Conservation (phyloP, 2,113 vertebrate species). For the Phoenicopterus ruber region DNA sequence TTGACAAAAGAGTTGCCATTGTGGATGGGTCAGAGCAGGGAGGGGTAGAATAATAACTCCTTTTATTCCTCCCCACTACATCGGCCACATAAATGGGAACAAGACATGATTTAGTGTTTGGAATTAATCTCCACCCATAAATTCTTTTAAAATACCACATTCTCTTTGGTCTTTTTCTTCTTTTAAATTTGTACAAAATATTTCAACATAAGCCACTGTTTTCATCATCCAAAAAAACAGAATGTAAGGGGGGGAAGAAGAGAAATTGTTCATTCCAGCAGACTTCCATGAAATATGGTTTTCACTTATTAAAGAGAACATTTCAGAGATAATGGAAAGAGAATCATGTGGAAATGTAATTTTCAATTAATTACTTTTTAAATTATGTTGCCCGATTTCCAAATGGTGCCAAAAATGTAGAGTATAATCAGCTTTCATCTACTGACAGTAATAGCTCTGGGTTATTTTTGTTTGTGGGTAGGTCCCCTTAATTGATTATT, state of each 20-base stretch:
- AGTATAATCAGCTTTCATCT: neutral
- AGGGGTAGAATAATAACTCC: neutral
- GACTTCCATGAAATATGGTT: neutral
- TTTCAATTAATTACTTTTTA: neutral
- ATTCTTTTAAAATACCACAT: neutral
- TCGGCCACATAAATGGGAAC: neutral
- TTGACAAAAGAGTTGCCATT: neutral
- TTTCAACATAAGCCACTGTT: slow-evolving; percentile 12
- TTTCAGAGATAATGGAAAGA: neutral
- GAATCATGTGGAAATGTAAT: neutral
- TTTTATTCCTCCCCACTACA: neutral
- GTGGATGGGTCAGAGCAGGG: neutral
- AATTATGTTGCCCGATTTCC: neutral
- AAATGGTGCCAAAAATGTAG: neutral
- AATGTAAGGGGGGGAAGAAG: neutral
- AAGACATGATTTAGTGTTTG: neutral
- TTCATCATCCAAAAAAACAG: neutral
- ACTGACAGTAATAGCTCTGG: neutral
- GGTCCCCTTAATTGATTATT: neutral
- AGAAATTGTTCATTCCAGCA: neutral
- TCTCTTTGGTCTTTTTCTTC: neutral
- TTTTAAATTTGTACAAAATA: neutral
- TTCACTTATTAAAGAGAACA: neutral
- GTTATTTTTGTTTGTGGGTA: neutral
- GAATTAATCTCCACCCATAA: neutral